Conservation (phyloP, 1,140 invertebrate genomes). For the Atta cephalotes region DNA sequence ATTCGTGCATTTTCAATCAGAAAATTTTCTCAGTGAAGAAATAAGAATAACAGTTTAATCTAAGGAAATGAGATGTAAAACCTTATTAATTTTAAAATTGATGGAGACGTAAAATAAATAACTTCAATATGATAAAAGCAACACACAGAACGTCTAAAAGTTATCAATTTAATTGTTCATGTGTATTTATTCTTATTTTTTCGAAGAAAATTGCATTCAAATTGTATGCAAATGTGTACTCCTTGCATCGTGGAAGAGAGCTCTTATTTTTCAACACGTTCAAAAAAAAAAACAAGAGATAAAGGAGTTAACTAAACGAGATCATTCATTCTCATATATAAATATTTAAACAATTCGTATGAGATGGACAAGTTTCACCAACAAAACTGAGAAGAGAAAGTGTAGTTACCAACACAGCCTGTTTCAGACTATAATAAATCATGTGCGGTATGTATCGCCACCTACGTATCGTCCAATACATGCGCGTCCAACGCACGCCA, state of each 20-base stretch:
- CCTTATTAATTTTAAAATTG: background rate
- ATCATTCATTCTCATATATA: background rate
- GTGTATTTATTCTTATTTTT: background rate
- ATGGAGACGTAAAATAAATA: background rate
- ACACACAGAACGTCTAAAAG: background rate
- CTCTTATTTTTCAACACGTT: background rate
- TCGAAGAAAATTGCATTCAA: background rate
- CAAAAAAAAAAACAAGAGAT: background rate
- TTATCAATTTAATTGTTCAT: background rate
- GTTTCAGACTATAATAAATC: constrained; percentile 39
- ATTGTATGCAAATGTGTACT: background rate
- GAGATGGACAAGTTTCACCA: background rate
- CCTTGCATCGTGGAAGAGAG: background rate
- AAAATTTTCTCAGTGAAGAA: too few relatives aligned
- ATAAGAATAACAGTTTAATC: background rate
- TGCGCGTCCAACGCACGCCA: constrained; percentile 58
- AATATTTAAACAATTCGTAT: background rate
- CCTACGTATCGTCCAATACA: constrained; percentile 58
- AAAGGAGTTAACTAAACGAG: background rate
- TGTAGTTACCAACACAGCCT: background rate
- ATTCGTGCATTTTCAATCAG: too few relatives aligned
- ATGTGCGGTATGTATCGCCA: constrained; percentile 37
- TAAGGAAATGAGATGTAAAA: background rate
- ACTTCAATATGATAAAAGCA: background rate
- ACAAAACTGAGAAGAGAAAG: constrained; percentile 7